Evolutionary conservation across 2,888 invertebrate species (phyloP), one percentile per base, ranked within the genome.

Genomic region (Brachynemurus nebulosus): DNA sequence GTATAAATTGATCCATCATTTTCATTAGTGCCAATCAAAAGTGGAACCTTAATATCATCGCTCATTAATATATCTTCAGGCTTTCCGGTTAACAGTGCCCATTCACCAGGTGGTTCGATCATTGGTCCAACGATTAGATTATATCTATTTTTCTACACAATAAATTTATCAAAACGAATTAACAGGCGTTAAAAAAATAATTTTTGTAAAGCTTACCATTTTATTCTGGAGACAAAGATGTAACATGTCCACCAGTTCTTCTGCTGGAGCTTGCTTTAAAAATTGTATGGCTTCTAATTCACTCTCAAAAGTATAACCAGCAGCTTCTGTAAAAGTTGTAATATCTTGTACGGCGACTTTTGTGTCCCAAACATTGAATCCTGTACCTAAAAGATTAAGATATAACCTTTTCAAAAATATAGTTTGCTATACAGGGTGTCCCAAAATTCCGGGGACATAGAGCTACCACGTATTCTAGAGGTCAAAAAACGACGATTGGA

Each of bases 21-120:
- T 4, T 54, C 51, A 33, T 55, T 58, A 34, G 57, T 61, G 2
- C 63, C 62, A 43, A 60, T 56, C 17, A 64, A 54, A 14, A 62
- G 46, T 4, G 64, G 64, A 2, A 64, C 59, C 44, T 60, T 54
- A 23, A 53, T 56, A 36, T 54, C 54, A 25, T 61, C 61, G 1
- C 55, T 55, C 21, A 49, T 47, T 25, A 61, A 50, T 4, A 59
- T 49, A 42, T 57, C 51, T 3, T 56, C 18, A 1, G 63, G 61
- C 21, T 55, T 46, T 43, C 58, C 52, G 1, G 52, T 35, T 42
- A 64, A 47, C 45, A 64, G 61, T 2, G 59, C 51, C n/a, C 50
- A 46, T 45, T 52, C 53, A 21, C 49, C 45, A 17, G 46, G 45
- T 20, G 47, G 48, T 49, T 57, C 59, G 9, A 55, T 34, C 11